phyloP scores from a whole-genome alignment of 92 coral and sea anemone genomes.

The Diadumene lineata region DNA sequence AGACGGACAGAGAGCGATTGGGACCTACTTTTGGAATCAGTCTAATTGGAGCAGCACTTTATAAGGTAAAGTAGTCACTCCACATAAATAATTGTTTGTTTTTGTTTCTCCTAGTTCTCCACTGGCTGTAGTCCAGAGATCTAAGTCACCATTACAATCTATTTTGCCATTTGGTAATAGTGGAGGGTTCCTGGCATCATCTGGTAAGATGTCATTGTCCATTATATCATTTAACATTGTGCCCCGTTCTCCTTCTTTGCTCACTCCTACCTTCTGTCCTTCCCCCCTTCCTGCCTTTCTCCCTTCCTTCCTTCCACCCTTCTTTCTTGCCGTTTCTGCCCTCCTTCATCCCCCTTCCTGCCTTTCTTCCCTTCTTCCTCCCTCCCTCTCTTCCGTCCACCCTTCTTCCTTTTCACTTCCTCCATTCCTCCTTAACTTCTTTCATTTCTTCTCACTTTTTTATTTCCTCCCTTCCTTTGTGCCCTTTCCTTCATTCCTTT shows the following conservation, averaged over 20 bases:
- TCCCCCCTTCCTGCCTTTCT: constrained; percentile 1
- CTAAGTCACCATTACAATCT: constrained; percentile 74
- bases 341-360: constrained; percentile 2
- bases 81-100: neutral
- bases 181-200: constrained; percentile 60
- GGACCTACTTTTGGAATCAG: too few relatives aligned
- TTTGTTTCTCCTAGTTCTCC: constrained; percentile 58
- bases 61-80: too few relatives aligned
- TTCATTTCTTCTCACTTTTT: neutral
- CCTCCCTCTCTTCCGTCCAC: neutral
- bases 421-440: neutral
- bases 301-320: constrained; percentile 19
- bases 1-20: too few relatives aligned
- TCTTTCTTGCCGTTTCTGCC: constrained; percentile 10
- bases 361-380: constrained; percentile 9
- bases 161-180: constrained; percentile 44
- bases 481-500: constrained; percentile 1
- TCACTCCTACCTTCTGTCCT: neutral
- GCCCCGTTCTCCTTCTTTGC: constrained; percentile 1
- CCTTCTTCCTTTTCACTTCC: neutral
- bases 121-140: constrained; percentile 67
- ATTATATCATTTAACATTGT: too few relatives aligned
- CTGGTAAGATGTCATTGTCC: constrained; percentile 53
- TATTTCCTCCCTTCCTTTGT: constrained; percentile 2
- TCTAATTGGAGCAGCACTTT: too few relatives aligned